phyloP scores from a whole-genome alignment of 2,113 vertebrate species.

The Dicentrarchus labrax region DNA sequence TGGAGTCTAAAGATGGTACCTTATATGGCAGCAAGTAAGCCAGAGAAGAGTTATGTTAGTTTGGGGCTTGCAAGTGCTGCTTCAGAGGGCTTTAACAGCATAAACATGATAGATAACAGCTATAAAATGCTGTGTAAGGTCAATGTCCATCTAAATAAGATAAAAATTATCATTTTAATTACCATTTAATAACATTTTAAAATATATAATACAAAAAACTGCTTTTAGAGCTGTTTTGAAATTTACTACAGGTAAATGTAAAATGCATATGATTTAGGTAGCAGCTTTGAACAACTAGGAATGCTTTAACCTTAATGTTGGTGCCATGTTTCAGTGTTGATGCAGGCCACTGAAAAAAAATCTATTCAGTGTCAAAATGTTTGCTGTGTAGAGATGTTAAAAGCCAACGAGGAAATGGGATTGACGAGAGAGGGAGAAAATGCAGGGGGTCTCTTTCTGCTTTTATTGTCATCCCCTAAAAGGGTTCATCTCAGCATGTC shows the following conservation, averaged over 20 bases:
- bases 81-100: slow-evolving; percentile 31
- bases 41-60: slow-evolving; percentile 27
- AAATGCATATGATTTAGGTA: neutral
- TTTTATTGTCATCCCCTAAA: slow-evolving; percentile 56
- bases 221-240: no score
- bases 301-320: neutral
- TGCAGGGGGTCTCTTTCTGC: slow-evolving; percentile 1
- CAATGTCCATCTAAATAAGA: neutral
- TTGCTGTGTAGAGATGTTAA: neutral
- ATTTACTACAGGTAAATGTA: neutral
- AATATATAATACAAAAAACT: no score
- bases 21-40: slow-evolving; percentile 74
- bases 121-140: neutral
- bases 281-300: neutral
- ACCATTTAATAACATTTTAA: neutral
- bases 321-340: neutral
- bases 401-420: slow-evolving; percentile 15
- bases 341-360: neutral
- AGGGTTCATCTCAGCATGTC: slow-evolving; percentile 43
- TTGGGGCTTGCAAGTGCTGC: slow-evolving; percentile 19
- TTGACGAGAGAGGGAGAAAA: slow-evolving; percentile 19
- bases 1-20: slow-evolving; percentile 61
- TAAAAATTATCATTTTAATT: neutral
- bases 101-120: slow-evolving; percentile 15
- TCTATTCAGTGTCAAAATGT: slow-evolving; percentile 1